phyloP scores from a whole-genome alignment of 2,113 vertebrate genomes.

The Gavialis gangeticus region DNA sequence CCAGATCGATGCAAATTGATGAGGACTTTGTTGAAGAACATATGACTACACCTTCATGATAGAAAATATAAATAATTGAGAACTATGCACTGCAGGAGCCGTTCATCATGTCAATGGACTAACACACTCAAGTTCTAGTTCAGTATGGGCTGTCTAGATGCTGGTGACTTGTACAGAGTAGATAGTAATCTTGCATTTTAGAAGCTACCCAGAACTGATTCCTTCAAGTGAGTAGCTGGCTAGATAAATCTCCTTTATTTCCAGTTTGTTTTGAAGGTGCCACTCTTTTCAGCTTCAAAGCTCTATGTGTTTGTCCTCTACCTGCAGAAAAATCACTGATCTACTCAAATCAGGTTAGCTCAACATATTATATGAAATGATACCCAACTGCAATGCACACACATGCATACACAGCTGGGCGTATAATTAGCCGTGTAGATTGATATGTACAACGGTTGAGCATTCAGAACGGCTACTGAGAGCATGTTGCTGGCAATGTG shows the following conservation, averaged over 20 bases:
- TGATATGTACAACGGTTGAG: not conserved
- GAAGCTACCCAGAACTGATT: not conserved
- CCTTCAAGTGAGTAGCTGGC: not conserved
- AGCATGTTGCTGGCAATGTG: too few species aligned
- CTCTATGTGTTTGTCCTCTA: slow-evolving; percentile 6
- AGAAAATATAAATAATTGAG: not conserved
- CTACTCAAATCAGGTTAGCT: not conserved
- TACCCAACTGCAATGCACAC: too few species aligned
- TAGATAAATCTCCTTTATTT: slow-evolving; percentile 46
- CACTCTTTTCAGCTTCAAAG: not conserved
- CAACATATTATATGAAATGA: not conserved
- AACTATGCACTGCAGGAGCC: not conserved
- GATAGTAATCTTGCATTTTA: not conserved
- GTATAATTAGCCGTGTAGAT: accelerated
- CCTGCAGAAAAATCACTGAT: not conserved
- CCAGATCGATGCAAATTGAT: not conserved
- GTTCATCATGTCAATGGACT: not conserved
- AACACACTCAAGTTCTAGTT: slow-evolving; percentile 25
- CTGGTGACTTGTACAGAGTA: not conserved
- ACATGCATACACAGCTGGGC: not conserved
- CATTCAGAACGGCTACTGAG: not conserved
- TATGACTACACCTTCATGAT: not conserved
- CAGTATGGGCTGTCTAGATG: not conserved
- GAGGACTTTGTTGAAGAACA: not conserved
- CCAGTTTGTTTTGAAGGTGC: slow-evolving; percentile 13